Evolutionary conservation across 2,113 vertebrate genomes (phyloP).

Genomic region (Calyptommatus sinebrachiatus): DNA sequence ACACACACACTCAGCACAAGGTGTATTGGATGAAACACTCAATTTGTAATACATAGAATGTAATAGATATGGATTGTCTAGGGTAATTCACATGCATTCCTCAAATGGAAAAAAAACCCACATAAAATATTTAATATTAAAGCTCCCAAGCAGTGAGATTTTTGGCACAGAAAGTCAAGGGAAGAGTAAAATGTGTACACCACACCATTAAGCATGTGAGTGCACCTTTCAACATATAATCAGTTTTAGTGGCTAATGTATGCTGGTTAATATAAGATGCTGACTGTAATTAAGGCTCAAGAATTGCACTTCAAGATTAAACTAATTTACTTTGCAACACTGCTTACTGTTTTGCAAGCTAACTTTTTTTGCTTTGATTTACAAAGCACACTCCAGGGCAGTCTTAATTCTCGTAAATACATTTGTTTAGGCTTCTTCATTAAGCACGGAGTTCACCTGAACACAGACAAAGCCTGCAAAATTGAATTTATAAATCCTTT

Average conservation of each 20-base stretch:
- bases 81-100: too few relatives aligned
- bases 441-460: neutral
- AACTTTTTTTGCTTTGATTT: neutral
- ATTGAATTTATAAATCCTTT: neutral
- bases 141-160: neutral
- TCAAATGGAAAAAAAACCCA: too few relatives aligned
- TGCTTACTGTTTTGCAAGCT: neutral
- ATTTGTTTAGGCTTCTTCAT: neutral
- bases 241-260: neutral
- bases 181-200: neutral
- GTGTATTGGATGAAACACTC: neutral
- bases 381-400: neutral
- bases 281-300: neutral
- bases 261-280: neutral
- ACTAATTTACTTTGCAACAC: neutral
- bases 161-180: neutral
- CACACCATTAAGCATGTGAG: neutral
- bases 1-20: too few relatives aligned
- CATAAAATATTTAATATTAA: neutral
- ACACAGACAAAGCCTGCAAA: neutral
- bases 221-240: neutral
- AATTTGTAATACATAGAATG: neutral
- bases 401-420: neutral
- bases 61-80: neutral
- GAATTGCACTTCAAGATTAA: neutral